Evolutionary conservation across 2,888 invertebrate genomes (phyloP), one percentile per base, ranked within the genome.

Genomic region (Leptodirus hochenwartii): DNA sequence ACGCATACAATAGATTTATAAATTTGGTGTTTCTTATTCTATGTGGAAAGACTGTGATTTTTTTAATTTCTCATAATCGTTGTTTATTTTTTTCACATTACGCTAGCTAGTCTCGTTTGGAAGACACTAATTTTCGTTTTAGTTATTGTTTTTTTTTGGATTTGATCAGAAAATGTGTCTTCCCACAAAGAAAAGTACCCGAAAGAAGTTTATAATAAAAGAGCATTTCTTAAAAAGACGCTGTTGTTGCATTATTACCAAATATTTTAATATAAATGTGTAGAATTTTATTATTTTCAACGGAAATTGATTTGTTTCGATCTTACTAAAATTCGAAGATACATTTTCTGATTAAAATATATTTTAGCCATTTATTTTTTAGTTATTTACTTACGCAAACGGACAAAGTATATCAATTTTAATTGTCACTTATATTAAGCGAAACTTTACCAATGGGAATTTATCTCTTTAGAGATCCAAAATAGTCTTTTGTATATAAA

Each of bases 141-240:
- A 35, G 34, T 37, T 30, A 27, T 27, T 29, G 29, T 28, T 25
- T 31, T 36, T 27, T 5, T 22, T 5, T 20, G 29, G 24, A 17
- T 29, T 29, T 25, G 58, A 69, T 76, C 78, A 77, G 78, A 78
- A 79, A 79, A 79, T 79, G 77, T 79, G 78, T 70, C 69, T 70
- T 69, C 66, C 67, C 64, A 73, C 73, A 70, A 66, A 61, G 61
- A 64, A 55, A 61, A 61, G 59, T 62, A 63, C 50, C 49, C 49
- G 47, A 25, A 25, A 11, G 24, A n/a, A n/a, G n/a, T n/a, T n/a
- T n/a, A n/a, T n/a, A n/a, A n/a, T n/a, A n/a, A n/a, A n/a, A n/a
- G n/a, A n/a, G n/a, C n/a, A n/a, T 43, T 41, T 34, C 27, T 27
- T 33, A 34, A 35, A 32, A 61, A 62, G 63, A 63, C 65, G 64